These are phyloP conservation scores for Pilophorus perplexus DNA, from an alignment of 2,888 invertebrate genomes.

Conservation along the genomic window DNA sequence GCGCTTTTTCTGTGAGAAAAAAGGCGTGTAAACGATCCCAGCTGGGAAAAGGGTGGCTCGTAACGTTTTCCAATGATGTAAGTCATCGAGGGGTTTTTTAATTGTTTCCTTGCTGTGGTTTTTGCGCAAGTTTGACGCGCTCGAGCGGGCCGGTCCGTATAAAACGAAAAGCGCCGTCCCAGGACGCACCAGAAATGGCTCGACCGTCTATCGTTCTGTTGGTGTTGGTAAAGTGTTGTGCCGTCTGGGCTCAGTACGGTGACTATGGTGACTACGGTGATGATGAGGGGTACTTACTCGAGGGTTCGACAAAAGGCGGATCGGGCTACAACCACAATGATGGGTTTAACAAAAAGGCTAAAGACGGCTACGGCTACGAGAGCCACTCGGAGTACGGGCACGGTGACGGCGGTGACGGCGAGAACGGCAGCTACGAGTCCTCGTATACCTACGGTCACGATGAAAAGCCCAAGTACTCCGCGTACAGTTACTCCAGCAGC, in stretches of 20 bases:
- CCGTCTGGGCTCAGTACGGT: conserved; percentile 18
- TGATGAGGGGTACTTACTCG: conserved; percentile 32
- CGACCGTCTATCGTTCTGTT: conserved; percentile 3
- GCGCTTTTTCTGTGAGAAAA: too few relatives aligned
- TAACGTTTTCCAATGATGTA: not conserved
- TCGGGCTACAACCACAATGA: conserved; percentile 66
- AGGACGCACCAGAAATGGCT: conserved; percentile 12
- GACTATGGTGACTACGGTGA: conserved; percentile 30
- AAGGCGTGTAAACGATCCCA: conserved; percentile 1
- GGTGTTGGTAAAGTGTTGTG: conserved; percentile 35
- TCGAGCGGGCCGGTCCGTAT: conserved; percentile 21
- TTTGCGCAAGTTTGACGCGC: conserved; percentile 17
- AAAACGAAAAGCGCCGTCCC: not conserved
- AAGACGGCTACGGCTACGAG: conserved; percentile 70
- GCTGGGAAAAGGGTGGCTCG: too few relatives aligned
- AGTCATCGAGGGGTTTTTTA: conserved; percentile 8
- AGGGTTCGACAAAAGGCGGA: conserved; percentile 12
- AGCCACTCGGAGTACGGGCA: conserved; percentile 65
- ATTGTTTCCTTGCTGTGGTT: conserved; percentile 15
- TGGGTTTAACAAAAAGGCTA: conserved; percentile 69
- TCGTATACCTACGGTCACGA: conserved; percentile 52
- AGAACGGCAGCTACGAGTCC: conserved; percentile 50
- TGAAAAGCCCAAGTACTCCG: conserved; percentile 48
- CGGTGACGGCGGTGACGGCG: conserved; percentile 51
- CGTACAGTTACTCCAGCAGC: conserved; percentile 48